Base-by-base conservation (phyloP, 2,797 vertebrate genomes). In the Leptodactylus fallax region DNA sequence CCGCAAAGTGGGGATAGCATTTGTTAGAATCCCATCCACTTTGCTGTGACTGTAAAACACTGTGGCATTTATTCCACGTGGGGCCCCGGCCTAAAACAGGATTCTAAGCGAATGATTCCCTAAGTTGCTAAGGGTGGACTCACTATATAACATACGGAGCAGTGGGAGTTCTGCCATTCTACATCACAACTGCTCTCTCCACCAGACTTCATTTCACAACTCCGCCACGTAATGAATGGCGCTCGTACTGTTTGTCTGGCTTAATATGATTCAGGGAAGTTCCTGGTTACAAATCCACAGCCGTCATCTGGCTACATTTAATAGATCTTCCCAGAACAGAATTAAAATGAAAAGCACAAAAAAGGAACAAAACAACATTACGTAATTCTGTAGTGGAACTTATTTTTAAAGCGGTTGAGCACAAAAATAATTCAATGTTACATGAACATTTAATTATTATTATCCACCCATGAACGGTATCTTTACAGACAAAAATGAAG, bases 121-220 rank as follows among this genome's bases (percentile, higher is more conserved):
- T 6, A 8, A 72, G 1, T 47, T 74, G 17, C 10, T 49, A 11
- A 49, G 45, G 71, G 71, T 49, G 71, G 71, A 49, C 27, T 12
- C 11, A 36, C 13, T 76, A 56, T 19, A 36, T 36, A 36, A 36
- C 36, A 36, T 36, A 36, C 2, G 36, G 36, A 36, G 36, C 36
- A 4, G 36, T 36, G 36, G 36, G 36, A 36, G 36, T 36, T 36
- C 36, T 36, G 51, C 17, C 58, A 72, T 47, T 60, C 53, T 69
- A 47, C 51, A 71, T 45, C 51, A 69, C 55, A 49, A 47, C 27
- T 56, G 10, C 53, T 76, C 27, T 76, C 49, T 80, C 27, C 19
- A 45, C 17, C 55, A 51, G 63, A 71, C 49, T 71, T 19, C n/a
- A 63, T 86, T 86, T 81, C 78, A 49, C 78, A 86, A 86, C 27